These are phyloP conservation scores for Novumbra hubbsi DNA, from an alignment of 2,797 vertebrate genomes.

Conservation along the genomic window DNA sequence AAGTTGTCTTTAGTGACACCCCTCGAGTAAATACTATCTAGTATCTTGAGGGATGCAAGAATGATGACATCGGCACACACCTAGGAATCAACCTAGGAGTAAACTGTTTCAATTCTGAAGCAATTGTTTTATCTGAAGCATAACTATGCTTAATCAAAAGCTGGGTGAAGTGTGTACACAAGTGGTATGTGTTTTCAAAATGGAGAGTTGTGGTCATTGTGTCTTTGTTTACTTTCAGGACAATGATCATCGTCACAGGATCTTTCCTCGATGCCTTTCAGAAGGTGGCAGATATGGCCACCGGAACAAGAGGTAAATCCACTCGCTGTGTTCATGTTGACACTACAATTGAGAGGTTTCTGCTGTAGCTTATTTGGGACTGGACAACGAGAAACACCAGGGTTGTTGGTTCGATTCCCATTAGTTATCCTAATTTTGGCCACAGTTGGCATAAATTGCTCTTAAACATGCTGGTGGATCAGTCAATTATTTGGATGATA, in stretches of 20 bases:
- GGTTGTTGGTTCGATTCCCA: too few species aligned
- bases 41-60: too few species aligned
- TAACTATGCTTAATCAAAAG: not conserved
- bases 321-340: not conserved
- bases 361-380: too few species aligned
- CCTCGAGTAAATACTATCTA: too few species aligned
- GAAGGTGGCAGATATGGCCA: constrained; percentile 84
- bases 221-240: constrained; percentile 56
- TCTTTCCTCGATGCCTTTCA: constrained; percentile 84
- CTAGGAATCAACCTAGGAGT: not conserved
- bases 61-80: too few species aligned
- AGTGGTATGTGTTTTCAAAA: not conserved
- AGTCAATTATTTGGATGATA: not conserved
- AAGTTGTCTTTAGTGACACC: too few species aligned
- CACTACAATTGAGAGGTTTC: not conserved
- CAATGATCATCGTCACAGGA: constrained; percentile 76
- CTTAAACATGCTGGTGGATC: not conserved
- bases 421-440: too few species aligned
- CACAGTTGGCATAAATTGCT: not conserved
- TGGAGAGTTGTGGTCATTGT: not conserved
- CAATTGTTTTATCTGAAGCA: not conserved
- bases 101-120: not conserved
- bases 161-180: not conserved
- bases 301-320: constrained; percentile 76
- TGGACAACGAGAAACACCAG: too few species aligned